A percentile compares a stretch with the other conserved stretches of the same genome.
These are phyloP conservation scores for Corvus hawaiiensis DNA, from an alignment of 2,113 vertebrate species.

Conservation along the genomic window DNA sequence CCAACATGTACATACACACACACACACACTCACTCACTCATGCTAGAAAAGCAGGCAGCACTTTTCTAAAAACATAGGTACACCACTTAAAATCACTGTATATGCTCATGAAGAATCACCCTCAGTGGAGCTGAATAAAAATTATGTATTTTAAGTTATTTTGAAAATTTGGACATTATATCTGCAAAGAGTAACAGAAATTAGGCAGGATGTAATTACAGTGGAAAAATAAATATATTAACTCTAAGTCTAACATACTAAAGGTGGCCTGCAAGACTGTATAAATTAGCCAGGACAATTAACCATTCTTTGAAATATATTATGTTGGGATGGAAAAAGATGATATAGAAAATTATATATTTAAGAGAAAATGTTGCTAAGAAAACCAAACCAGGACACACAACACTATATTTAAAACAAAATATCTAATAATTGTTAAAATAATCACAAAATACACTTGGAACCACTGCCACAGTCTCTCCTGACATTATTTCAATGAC, in stretches of 20 bases:
- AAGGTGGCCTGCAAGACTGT: neutral
- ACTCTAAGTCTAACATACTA: neutral
- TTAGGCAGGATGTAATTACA: neutral
- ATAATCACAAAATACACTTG: neutral
- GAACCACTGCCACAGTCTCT: neutral
- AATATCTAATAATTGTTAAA: neutral
- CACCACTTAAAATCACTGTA: neutral
- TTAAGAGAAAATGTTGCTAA: neutral
- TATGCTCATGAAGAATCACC: neutral
- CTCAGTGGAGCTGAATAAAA: neutral
- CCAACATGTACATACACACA: neutral
- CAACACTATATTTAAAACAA: neutral
- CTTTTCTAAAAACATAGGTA: neutral
- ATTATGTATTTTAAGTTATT: neutral
- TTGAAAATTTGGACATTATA: neutral
- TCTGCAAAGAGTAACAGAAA: neutral
- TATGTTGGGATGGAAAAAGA: neutral
- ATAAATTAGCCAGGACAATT: neutral
- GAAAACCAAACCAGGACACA: neutral
- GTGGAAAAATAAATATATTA: neutral
- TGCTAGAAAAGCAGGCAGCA: neutral
- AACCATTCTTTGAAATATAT: neutral
- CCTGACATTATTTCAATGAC: neutral
- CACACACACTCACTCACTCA: accelerated
- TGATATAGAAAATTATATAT: neutral